phyloP scores from a whole-genome alignment of 2,888 invertebrate genomes.

The Macrophya annulata region DNA sequence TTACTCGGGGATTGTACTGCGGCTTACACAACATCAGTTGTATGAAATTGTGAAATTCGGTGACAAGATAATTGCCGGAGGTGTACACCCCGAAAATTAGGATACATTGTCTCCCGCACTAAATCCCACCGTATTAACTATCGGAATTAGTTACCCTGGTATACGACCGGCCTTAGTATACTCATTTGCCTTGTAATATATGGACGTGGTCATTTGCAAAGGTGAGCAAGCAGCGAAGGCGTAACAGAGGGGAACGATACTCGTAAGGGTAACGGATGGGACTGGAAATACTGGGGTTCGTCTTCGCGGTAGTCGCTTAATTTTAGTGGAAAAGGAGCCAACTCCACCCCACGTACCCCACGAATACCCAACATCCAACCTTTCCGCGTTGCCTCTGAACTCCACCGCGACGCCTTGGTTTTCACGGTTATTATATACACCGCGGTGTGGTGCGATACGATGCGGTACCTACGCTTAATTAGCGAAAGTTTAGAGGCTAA shows the following conservation, averaged over 20 bases:
- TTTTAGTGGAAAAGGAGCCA: slow-evolving; percentile 50
- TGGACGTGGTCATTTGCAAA: slow-evolving; percentile 54
- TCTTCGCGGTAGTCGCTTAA: slow-evolving; percentile 50
- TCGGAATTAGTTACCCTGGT: slow-evolving; percentile 49
- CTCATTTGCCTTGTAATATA: slow-evolving; percentile 52
- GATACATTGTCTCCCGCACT: slow-evolving; percentile 43
- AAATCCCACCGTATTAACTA: slow-evolving; percentile 53
- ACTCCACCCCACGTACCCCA: background rate
- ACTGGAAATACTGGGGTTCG: slow-evolving; percentile 38
- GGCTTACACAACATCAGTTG: slow-evolving; percentile 30
- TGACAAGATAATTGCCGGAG: slow-evolving; percentile 42
- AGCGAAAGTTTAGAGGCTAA: slow-evolving; percentile 44
- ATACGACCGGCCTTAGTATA: slow-evolving; percentile 17
- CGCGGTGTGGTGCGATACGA: background rate
- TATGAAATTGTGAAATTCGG: slow-evolving; percentile 46
- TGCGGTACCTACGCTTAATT: slow-evolving; percentile 46
- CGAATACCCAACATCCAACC: background rate
- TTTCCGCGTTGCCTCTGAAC: slow-evolving; percentile 8
- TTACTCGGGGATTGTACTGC: slow-evolving; percentile 25
- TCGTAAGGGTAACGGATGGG: slow-evolving; percentile 37
- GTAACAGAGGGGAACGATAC: slow-evolving; percentile 11
- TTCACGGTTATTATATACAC: slow-evolving; percentile 53
- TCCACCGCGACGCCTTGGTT: slow-evolving; percentile 24
- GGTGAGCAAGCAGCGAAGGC: slow-evolving; percentile 39
- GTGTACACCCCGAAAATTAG: slow-evolving; percentile 37